A percentile compares a stretch with the other conserved stretches of the same genome.
phyloP scores from a whole-genome alignment of 1,140 invertebrate species.

The Samia ricini region DNA sequence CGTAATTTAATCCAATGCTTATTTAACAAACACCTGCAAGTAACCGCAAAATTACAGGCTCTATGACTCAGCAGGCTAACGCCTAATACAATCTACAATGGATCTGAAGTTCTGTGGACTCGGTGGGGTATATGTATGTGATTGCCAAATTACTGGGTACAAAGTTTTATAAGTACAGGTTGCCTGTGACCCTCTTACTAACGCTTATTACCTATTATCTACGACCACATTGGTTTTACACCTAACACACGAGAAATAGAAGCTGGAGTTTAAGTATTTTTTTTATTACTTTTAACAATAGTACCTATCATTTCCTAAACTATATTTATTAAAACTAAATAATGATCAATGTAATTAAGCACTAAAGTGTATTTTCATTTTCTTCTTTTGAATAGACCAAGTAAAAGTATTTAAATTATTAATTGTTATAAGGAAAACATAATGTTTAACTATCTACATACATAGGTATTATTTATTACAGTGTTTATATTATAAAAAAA shows the following conservation, averaged over 20 bases:
- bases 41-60: slow-evolving; percentile 69
- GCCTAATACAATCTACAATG: slow-evolving; percentile 37
- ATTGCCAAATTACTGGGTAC: slow-evolving; percentile 71
- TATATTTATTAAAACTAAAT: too few species aligned
- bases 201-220: slow-evolving; percentile 44
- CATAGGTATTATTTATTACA: too few species aligned
- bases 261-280: not conserved
- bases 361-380: too few species aligned
- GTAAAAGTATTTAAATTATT: too few species aligned
- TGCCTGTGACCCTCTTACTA: slow-evolving; percentile 25
- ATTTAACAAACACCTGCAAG: slow-evolving; percentile 59
- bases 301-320: too few species aligned
- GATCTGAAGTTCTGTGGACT: slow-evolving; percentile 28
- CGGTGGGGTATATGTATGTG: slow-evolving; percentile 38
- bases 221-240: not conserved
- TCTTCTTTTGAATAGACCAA: too few species aligned
- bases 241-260: not conserved
- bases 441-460: too few species aligned
- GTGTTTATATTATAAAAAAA: too few species aligned
- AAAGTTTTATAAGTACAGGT: slow-evolving; percentile 54
- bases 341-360: too few species aligned
- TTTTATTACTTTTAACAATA: too few species aligned
- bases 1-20: slow-evolving; percentile 25
- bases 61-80: slow-evolving; percentile 50
- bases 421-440: too few species aligned